A percentile compares a stretch with the other conserved stretches of the same genome.
Conservation (phyloP, 2,888 invertebrate species). For the Brassicogethes aeneus region DNA sequence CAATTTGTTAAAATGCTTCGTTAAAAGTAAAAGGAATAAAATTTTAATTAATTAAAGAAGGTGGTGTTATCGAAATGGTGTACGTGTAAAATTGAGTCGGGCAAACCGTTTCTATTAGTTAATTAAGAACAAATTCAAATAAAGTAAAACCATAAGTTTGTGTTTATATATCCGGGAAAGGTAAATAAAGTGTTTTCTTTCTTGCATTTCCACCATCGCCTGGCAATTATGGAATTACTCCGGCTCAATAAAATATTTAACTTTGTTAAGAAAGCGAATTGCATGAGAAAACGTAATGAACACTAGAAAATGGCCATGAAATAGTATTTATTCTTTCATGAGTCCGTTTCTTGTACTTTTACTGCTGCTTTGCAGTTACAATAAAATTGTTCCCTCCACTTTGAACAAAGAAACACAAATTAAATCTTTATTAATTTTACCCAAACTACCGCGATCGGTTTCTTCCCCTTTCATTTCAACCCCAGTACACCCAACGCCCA, state of each 20-base stretch:
- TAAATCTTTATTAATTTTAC: slow-evolving; percentile 8
- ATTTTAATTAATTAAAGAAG: too few species aligned
- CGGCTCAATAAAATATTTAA: slow-evolving; percentile 31
- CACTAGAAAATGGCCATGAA: slow-evolving; percentile 25
- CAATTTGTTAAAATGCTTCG: too few species aligned
- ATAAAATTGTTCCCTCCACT: slow-evolving; percentile 18
- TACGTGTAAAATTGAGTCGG: too few species aligned
- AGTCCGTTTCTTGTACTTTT: slow-evolving; percentile 24
- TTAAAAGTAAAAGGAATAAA: too few species aligned
- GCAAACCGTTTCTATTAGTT: slow-evolving; percentile 19
- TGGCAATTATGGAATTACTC: slow-evolving; percentile 31
- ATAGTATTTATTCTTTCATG: slow-evolving; percentile 26
- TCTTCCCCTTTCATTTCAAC: too few species aligned
- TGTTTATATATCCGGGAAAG: slow-evolving; percentile 19
- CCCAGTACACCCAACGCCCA: too few species aligned
- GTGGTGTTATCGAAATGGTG: too few species aligned
- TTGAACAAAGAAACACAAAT: slow-evolving; percentile 5
- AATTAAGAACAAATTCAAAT: slow-evolving; percentile 23
- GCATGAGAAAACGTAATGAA: slow-evolving; percentile 27
- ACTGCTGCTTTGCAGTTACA: slow-evolving; percentile 18
- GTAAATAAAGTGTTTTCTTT: slow-evolving; percentile 18
- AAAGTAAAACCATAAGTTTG: slow-evolving; percentile 20
- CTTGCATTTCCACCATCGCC: slow-evolving; percentile 18
- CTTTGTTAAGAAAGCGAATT: slow-evolving; percentile 26
- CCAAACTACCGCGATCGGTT: too few species aligned